Percentiles rank a stretch among this genome's conserved stretches.
Evolutionary conservation across 2,113 vertebrate species (phyloP).

Genomic region (Saccopteryx leptura): DNA sequence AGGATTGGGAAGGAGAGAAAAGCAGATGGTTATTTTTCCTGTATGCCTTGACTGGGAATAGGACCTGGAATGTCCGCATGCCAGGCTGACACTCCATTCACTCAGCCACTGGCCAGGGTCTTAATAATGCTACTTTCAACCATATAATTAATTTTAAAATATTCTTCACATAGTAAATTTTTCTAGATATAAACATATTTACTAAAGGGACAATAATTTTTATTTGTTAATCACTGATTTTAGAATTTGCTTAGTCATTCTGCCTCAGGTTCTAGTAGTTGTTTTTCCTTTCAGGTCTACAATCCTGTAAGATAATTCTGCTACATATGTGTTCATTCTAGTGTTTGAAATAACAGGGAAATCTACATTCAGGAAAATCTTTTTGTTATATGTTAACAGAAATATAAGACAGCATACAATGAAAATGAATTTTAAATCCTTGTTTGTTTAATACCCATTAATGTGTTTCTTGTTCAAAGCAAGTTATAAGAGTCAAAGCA

Average conservation of each 20-base stretch:
- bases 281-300: not conserved
- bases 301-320: not conserved
- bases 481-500: not conserved
- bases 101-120: no score
- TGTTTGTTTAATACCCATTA: not conserved
- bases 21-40: no score
- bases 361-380: not conserved
- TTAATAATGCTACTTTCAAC: not conserved
- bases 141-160: not conserved
- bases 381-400: not conserved
- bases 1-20: no score
- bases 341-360: not conserved
- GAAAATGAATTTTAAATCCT: not conserved
- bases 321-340: not conserved
- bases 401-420: not conserved
- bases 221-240: not conserved
- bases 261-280: not conserved
- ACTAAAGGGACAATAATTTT: not conserved
- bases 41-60: no score
- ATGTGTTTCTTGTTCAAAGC: not conserved
- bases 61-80: no score
- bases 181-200: not conserved
- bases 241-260: not conserved
- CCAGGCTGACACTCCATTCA: no score
- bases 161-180: not conserved